phyloP scores from a whole-genome alignment of 2,888 invertebrate species.

The Dolichomitus sp. region DNA sequence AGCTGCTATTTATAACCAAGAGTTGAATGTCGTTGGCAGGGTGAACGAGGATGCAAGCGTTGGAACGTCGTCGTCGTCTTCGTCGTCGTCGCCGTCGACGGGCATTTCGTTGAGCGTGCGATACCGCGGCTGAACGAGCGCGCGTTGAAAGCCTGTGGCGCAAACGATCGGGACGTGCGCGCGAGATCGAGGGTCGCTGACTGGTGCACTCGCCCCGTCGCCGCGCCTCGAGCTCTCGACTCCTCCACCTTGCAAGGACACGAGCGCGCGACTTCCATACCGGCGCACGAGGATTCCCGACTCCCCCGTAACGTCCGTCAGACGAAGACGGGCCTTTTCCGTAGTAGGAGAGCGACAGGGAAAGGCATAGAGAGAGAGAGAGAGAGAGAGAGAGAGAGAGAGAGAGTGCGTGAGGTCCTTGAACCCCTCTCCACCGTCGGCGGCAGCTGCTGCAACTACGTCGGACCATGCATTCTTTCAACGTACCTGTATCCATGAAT shows the following conservation, averaged over 20 bases:
- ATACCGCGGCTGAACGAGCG: constrained; percentile 33
- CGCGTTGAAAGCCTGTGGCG: constrained; percentile 15
- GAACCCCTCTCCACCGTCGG: constrained; percentile 63
- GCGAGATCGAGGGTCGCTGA: constrained; percentile 67
- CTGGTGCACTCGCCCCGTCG: constrained; percentile 58
- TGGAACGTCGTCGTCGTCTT: background rate
- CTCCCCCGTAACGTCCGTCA: constrained; percentile 57
- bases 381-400: constrained; percentile 14
- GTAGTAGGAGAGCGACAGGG: constrained; percentile 25
- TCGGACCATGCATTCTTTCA: constrained; percentile 57
- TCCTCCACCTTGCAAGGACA: constrained; percentile 82
- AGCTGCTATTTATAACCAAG: constrained; percentile 55
- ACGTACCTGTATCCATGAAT: constrained; percentile 24
- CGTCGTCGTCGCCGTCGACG: background rate
- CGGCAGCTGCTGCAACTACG: constrained; percentile 46
- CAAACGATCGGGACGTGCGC: constrained; percentile 19
- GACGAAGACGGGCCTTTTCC: constrained; percentile 70
- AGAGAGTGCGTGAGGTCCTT: constrained; percentile 68
- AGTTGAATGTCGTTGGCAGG: constrained; percentile 19
- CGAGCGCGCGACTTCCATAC: constrained; percentile 55
- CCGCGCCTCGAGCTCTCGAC: constrained; percentile 44
- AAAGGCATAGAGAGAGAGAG: constrained; percentile 25
- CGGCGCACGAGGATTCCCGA: constrained; percentile 41
- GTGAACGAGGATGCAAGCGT: background rate
- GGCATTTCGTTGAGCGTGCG: constrained; percentile 13